Base-by-base conservation (phyloP, 1,140 invertebrate species). In the Psix sp. region DNA sequence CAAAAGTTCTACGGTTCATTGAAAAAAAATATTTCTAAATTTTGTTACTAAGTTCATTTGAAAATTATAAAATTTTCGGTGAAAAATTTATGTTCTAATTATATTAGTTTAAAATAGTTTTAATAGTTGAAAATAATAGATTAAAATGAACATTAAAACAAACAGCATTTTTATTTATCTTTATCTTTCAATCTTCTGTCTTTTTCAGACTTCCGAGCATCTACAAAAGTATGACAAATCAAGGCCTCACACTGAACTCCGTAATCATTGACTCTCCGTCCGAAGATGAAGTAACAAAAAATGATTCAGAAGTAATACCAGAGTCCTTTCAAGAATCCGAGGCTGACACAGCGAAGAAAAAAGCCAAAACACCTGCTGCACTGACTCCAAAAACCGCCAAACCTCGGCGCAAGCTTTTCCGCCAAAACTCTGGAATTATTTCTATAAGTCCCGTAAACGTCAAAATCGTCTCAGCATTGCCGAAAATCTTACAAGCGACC, bases 371-470 rank as follows among this genome's bases (percentile, higher is more conserved):
- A 29, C n/a, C 2, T n/a, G n/a, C n/a, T n/a, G n/a, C n/a, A n/a
- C n/a, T n/a, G n/a, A n/a, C n/a, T n/a, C n/a, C n/a, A n/a, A 29
- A 2, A 29, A 7, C 26, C 2, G 2, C 26, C 6, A 10, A 3
- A 29, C 18, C 3, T 11, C 13, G 0, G 13, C 82, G 51, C 1
- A 84, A 70, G 40, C 65, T 84, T 21, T 77, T 79, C 14, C 62
- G 40, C 9, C 73, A 81, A 36, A 43, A 48, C 56, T 85, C 81
- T 4, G 54, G 76, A 42, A 26, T 81, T 36, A 14, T 78, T 31
- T 82, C 83, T 5, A 31, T 85, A 5, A 80, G 51, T 65, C 80
- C 82, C 10, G 17, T 74, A 10, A 48, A 76, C 11, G 15, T 74
- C 10, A 6, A 24, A 10, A 24, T 56, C 16, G 4, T 15, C 1